Percentiles rank a stretch among this genome's conserved stretches.
phyloP scores from a whole-genome alignment of 1,140 invertebrate genomes.

The Zaprionus inermis region DNA sequence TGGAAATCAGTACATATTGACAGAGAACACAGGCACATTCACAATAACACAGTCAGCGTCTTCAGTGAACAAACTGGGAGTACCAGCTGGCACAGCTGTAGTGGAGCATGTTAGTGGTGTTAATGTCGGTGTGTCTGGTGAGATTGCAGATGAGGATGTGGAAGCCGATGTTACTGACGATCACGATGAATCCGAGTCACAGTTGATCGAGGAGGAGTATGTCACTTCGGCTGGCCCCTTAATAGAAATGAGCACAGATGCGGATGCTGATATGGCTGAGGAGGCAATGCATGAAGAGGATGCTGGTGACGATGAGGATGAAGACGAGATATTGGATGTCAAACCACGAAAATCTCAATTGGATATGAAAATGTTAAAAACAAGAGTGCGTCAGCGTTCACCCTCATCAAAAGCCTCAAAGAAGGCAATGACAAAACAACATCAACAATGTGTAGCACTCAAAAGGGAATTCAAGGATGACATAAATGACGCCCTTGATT shows the following conservation, averaged over 20 bases:
- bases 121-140: conserved; percentile 12
- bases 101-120: conserved; percentile 44
- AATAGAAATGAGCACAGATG: conserved; percentile 48
- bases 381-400: conserved; percentile 36
- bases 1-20: conserved; percentile 75
- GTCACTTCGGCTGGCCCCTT: conserved; percentile 42
- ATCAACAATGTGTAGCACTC: conserved; percentile 49
- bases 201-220: conserved; percentile 76
- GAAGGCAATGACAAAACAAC: conserved; percentile 38
- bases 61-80: conserved; percentile 46
- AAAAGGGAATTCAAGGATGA: conserved; percentile 62
- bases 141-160: conserved; percentile 57
- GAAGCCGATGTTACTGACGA: conserved; percentile 53
- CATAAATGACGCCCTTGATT: conserved; percentile 83
- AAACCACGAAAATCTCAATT: conserved; percentile 52
- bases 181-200: conserved; percentile 59
- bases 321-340: conserved; percentile 54
- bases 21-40: conserved; percentile 74
- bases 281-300: conserved; percentile 47
- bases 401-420: conserved; percentile 33
- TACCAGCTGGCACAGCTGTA: conserved; percentile 1
- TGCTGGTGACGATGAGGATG: conserved; percentile 43
- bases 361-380: conserved; percentile 40
- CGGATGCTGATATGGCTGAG: conserved; percentile 49
- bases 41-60: conserved; percentile 67